Base-by-base conservation (phyloP, 2,888 invertebrate species). In the Rapana venosa region DNA sequence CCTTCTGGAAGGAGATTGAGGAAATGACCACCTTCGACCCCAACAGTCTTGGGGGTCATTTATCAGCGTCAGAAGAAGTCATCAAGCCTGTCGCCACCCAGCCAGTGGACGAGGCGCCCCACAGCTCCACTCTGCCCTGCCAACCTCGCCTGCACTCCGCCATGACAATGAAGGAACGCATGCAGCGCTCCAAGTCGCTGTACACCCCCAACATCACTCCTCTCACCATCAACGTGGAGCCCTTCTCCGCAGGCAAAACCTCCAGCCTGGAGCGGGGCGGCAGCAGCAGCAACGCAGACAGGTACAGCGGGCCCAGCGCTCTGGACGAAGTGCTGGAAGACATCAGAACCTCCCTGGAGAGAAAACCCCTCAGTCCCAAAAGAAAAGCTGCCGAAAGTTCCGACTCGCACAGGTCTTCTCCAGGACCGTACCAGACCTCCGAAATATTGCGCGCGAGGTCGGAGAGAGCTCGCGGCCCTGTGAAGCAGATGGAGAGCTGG, bases 1-100 rank as follows among this genome's bases (percentile, higher is more conserved):
- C 94, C 11, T 93, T 95, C 56, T 95, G 95, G 95, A 94, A 94
- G 90, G 94, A 94, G 90, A 94, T 95, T 20, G 94, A 92, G 74
- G 94, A 93, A 87, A 93, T 95, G 92, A 94, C 94, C 15, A 93
- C 92, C n/a, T 94, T 94, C 90, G 94, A 94, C 77, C 91, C 91
- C 15, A 90, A 66, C 87, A 91, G 90, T 77, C 89, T 91, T 83
- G 90, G 89, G 1, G 90, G 90, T 8, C 90, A 91, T 35, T 61
- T 89, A 20, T 84, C 89, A n/a, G 61, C 79, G n/a, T 74, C 86
- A 11, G 70, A 84, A 5, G 85, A 86, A n/a, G n/a, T 58, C 30
- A 36, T 87, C 30, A 89, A 88, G 61, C 86, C 88, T 1, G 32
- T 83, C 35, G 84, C 56, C 79, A 70, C 85, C 4, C 88, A 91